Evolutionary conservation across 2,797 vertebrate species (phyloP).

Genomic region (Gallinago solitaria): DNA sequence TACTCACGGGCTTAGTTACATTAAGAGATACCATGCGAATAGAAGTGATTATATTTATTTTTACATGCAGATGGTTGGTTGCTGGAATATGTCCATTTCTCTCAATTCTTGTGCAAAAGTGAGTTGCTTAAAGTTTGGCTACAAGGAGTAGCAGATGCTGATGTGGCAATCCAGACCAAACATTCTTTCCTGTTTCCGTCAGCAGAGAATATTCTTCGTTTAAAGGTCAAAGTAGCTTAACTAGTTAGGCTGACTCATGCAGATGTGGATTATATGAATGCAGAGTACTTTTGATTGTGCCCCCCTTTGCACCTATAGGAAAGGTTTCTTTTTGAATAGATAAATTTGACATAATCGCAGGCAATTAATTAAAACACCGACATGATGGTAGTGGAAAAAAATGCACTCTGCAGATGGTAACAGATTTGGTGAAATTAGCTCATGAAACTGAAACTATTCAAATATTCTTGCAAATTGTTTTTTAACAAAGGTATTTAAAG

Average conservation of each 20-base stretch:
- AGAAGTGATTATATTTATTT: background rate
- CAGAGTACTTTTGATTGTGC: background rate
- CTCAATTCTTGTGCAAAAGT: background rate
- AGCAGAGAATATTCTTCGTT: conserved; percentile 32
- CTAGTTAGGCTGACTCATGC: background rate
- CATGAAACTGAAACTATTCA: background rate
- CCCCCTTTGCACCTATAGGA: background rate
- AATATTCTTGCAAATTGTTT: background rate
- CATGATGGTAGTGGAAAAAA: background rate
- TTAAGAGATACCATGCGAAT: background rate
- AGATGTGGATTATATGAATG: background rate
- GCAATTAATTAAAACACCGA: background rate
- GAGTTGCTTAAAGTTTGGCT: background rate
- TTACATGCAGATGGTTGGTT: background rate
- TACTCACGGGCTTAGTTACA: background rate
- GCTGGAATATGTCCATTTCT: background rate
- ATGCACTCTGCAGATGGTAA: background rate
- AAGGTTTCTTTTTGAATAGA: background rate
- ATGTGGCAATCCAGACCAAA: conserved; percentile 64
- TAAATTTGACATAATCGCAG: background rate
- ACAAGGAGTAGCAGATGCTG: conserved; percentile 31
- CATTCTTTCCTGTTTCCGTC: conserved; percentile 65
- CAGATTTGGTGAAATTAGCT: background rate
- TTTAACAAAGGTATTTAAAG: background rate
- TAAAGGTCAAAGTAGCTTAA: conserved; percentile 69